These are phyloP conservation scores for Seladonia tumulorum DNA, from an alignment of 2,888 invertebrate species.

Conservation along the genomic window DNA sequence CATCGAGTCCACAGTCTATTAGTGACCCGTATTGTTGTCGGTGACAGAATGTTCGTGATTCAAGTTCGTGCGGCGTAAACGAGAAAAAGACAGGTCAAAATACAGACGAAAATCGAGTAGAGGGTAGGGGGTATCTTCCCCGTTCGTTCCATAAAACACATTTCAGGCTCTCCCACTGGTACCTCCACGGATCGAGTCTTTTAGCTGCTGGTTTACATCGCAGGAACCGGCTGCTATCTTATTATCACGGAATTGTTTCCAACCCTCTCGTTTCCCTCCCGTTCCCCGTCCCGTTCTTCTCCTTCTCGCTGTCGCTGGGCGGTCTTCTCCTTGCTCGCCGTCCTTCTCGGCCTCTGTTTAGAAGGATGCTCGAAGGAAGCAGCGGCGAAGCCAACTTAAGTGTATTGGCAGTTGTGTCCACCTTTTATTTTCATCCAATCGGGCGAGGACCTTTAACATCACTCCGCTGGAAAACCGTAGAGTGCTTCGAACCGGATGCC, in stretches of 20 bases:
- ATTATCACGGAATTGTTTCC: slow-evolving; percentile 77
- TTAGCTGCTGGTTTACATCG: slow-evolving; percentile 60
- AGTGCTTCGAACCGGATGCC: slow-evolving; percentile 60
- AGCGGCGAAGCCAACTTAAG: slow-evolving; percentile 71
- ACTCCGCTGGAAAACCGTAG: slow-evolving; percentile 66
- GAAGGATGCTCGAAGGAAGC: slow-evolving; percentile 53
- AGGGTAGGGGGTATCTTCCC: not conserved
- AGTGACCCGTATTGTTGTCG: not conserved
- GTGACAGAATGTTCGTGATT: not conserved
- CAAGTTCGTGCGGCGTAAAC: not conserved
- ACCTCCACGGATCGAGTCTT: slow-evolving; percentile 52
- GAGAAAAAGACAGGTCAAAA: not conserved
- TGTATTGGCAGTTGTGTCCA: slow-evolving; percentile 79
- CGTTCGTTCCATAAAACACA: slow-evolving; percentile 46
- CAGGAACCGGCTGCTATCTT: slow-evolving; percentile 66
- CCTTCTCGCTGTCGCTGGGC: not conserved
- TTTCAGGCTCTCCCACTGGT: slow-evolving; percentile 38
- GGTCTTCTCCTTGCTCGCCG: slow-evolving; percentile 23
- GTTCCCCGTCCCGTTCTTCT: not conserved
- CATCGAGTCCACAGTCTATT: not conserved
- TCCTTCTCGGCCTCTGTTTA: slow-evolving; percentile 29
- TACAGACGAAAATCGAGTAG: slow-evolving; percentile 7
- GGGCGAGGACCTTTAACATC: slow-evolving; percentile 72
- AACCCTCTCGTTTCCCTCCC: slow-evolving; percentile 42
- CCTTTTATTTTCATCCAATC: slow-evolving; percentile 80